phyloP scores from a whole-genome alignment of 2,797 vertebrate species.

The Cercopithecus diana region DNA sequence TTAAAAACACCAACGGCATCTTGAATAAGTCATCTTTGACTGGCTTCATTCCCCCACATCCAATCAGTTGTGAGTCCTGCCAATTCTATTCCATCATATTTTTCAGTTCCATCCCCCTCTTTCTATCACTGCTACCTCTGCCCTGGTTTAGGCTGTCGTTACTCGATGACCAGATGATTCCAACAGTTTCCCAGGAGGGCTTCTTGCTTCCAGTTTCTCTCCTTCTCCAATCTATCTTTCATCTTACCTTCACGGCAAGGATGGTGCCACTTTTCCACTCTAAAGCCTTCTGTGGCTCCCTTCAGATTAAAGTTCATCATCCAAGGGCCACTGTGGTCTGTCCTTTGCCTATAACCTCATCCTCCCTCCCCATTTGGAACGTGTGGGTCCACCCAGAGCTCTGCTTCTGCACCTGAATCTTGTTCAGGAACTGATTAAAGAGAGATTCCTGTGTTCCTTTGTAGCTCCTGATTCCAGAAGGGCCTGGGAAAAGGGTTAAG shows the following conservation, averaged over 20 bases:
- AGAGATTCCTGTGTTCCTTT: background rate
- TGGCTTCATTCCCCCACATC: rapidly evolving
- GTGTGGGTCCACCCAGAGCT: background rate
- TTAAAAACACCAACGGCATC: background rate
- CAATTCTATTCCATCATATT: rapidly evolving
- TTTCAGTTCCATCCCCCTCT: background rate
- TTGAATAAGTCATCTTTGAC: background rate
- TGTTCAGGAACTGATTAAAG: background rate
- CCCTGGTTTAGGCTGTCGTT: background rate
- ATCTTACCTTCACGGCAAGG: rapidly evolving
- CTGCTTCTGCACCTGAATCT: background rate
- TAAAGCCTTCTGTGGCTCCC: background rate
- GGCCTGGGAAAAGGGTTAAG: rapidly evolving
- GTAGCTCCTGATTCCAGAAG: background rate
- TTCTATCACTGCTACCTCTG: background rate
- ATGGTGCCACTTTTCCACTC: rapidly evolving
- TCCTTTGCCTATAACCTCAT: background rate
- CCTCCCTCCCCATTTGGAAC: background rate
- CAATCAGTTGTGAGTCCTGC: background rate
- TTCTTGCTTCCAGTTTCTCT: background rate
- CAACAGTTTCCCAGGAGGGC: background rate
- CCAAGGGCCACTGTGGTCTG: background rate
- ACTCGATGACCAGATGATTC: too few species aligned
- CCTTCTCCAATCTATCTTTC: too few species aligned
- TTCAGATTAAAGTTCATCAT: background rate